These are phyloP conservation scores for Cyprinodon diabolis DNA, from an alignment of 2,797 vertebrate genomes.

Conservation along the genomic window DNA sequence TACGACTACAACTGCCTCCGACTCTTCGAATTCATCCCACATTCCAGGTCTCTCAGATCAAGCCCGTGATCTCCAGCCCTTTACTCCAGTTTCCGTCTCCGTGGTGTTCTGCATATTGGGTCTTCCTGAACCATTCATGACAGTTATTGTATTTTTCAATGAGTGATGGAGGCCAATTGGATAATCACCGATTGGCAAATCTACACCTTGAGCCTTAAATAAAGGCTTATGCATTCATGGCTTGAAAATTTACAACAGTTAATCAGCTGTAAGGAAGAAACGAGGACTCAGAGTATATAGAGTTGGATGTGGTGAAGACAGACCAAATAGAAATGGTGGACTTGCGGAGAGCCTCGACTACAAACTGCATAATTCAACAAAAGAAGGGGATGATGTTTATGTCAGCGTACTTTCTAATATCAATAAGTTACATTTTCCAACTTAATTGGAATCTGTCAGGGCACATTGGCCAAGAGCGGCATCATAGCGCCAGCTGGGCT, in stretches of 20 bases:
- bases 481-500: constrained; percentile 66
- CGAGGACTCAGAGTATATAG: constrained; percentile 33
- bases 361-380: constrained; percentile 74
- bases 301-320: constrained; percentile 43
- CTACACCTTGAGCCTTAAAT: constrained; percentile 45
- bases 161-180: constrained; percentile 33
- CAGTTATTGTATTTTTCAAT: constrained; percentile 38
- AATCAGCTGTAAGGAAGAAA: constrained; percentile 53
- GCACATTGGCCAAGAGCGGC: constrained; percentile 71
- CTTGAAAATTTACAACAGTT: constrained; percentile 64
- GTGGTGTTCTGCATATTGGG: too few species aligned
- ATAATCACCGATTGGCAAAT: constrained; percentile 55
- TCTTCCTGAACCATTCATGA: too few species aligned
- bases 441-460: constrained; percentile 87
- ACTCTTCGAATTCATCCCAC: too few species aligned
- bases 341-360: constrained; percentile 54
- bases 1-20: too few species aligned
- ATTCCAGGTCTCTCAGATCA: too few species aligned
- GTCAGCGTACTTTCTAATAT: constrained; percentile 79
- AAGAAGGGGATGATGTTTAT: constrained; percentile 73
- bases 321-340: constrained; percentile 66
- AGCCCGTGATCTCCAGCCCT: too few species aligned
- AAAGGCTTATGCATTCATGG: constrained; percentile 38
- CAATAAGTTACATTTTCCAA: constrained; percentile 84
- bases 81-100: too few species aligned